A percentile compares a stretch with the other conserved stretches of the same genome.
These are phyloP conservation scores for Melanerpes aurifrons DNA, from an alignment of 2,113 vertebrate species.

Conservation along the genomic window DNA sequence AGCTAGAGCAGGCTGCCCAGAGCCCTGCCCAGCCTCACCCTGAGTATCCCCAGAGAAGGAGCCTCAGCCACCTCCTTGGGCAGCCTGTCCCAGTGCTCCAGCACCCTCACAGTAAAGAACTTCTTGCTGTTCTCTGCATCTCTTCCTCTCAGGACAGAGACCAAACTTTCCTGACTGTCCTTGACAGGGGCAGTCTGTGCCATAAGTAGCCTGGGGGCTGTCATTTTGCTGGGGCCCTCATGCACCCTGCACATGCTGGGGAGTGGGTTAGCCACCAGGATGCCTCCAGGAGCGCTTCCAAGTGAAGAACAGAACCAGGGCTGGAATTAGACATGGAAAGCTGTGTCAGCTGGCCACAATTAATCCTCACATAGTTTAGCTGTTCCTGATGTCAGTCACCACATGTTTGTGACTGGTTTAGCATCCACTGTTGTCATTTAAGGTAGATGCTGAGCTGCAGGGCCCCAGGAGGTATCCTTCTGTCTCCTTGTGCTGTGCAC, in stretches of 20 bases:
- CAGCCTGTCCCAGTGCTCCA: no score
- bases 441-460: not conserved
- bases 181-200: not conserved
- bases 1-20: no score
- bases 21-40: no score
- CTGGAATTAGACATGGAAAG: not conserved
- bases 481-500: not conserved
- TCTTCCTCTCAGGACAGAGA: not conserved
- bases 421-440: not conserved
- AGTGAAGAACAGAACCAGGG: not conserved
- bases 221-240: not conserved
- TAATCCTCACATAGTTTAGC: not conserved
- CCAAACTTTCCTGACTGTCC: not conserved
- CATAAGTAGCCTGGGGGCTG: not conserved
- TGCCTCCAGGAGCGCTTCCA: not conserved
- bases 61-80: no score
- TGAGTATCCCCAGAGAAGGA: no score
- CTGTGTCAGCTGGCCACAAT: not conserved
- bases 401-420: not conserved
- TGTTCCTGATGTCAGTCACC: not conserved
- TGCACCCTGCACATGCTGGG: not conserved
- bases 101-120: no score
- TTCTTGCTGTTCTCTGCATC: not conserved
- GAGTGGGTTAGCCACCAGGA: not conserved
- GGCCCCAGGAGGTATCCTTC: not conserved